Evolutionary conservation across 2,797 vertebrate species (phyloP), one percentile per base, ranked within the genome.

Genomic region (Catharus ustulatus): DNA sequence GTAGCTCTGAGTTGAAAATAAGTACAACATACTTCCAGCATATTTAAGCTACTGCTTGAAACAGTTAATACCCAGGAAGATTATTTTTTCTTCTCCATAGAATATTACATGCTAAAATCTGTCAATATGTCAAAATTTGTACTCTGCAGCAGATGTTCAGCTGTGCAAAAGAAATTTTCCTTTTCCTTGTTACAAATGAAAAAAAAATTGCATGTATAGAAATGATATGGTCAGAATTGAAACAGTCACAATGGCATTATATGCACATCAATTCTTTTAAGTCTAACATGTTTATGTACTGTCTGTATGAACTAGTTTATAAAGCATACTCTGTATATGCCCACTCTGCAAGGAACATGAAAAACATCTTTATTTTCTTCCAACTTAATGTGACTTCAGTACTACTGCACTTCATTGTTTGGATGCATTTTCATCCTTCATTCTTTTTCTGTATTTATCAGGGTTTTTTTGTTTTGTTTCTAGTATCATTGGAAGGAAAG

Each of bases 61-160:
- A 97, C 92, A 93, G 93, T 96, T 94, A 97, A 96, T 54, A 94
- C 45, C 36, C 46, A 4, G 49, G 79, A 96, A 71, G 34, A 32
- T 24, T 54, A 52, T 84, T 87, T 95, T 94, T 95, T 78, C 10
- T 89, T 75, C 62, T 91, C 59, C 38, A 55, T 73, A 94, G 95
- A 94, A 95, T 94, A 95, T 85, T 87, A 86, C 38, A 91, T 40
- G 69, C 20, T 36, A 93, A 92, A 96, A 94, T 81, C 51, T 77
- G 69, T 87, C 87, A 95, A 55, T 93, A 94, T 87, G 82, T 93
- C 93, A 88, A 84, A 95, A 95, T 81, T 11, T 59, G 40, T 91
- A 77, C 16, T 58, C 36, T 93, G 82, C 30, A 93, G 73, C 93
- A 95, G 83, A 79, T 82, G 52, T 79, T 96, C 66, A 80, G 36